phyloP scores from a whole-genome alignment of 1,140 invertebrate species.

The Sesamia nonagrioides region DNA sequence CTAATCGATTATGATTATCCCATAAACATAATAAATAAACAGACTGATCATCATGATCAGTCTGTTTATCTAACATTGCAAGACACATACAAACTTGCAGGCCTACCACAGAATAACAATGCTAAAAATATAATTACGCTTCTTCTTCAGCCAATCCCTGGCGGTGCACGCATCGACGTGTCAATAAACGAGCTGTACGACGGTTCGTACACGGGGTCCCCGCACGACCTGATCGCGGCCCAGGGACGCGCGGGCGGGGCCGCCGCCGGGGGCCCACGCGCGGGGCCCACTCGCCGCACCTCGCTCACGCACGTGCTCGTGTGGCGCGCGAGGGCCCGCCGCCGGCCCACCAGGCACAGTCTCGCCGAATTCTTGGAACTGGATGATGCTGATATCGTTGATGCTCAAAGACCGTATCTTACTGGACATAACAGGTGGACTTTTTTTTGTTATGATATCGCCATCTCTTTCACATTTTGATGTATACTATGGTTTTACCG shows the following conservation, averaged over 20 bases:
- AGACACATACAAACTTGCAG: too few species aligned
- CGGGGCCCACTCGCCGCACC: conserved; percentile 94
- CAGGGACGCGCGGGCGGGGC: conserved; percentile 89
- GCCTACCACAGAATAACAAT: too few species aligned
- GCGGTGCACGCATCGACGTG: conserved; percentile 97
- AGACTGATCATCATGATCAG: too few species aligned
- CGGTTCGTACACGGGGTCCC: conserved; percentile 98
- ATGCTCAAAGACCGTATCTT: conserved; percentile 94
- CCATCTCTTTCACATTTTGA: too few species aligned
- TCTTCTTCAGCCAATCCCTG: conserved; percentile 90
- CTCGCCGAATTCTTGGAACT: conserved; percentile 95
- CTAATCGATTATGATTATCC: too few species aligned
- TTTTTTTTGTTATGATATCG: too few species aligned
- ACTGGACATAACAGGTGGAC: conserved; percentile 95
- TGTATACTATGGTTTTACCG: too few species aligned
- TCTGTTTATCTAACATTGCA: too few species aligned
- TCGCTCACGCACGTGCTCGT: conserved; percentile 96
- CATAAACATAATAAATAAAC: too few species aligned
- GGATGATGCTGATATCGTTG: conserved; percentile 92
- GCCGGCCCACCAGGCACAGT: conserved; percentile 90
- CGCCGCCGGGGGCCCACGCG: conserved; percentile 90
- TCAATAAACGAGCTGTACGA: conserved; percentile 98
- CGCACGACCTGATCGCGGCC: conserved; percentile 95
- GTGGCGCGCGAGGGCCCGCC: conserved; percentile 90
- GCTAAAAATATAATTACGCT: neutral